Evolutionary conservation across 2,797 vertebrate species (phyloP).

Genomic region (Thamnophis elegans): DNA sequence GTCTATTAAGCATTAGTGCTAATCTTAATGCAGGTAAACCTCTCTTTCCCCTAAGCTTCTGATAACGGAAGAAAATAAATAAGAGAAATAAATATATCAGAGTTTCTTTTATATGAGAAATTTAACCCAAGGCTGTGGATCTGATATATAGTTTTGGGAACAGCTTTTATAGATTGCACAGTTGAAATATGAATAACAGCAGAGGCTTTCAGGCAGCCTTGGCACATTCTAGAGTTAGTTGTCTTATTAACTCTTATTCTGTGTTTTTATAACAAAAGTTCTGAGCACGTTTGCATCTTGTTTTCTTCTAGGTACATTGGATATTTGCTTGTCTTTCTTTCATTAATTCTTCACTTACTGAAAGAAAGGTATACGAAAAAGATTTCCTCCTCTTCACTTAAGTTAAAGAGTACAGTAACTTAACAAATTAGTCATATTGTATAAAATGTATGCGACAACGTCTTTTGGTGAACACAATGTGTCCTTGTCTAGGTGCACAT

Average conservation of each 20-base stretch:
- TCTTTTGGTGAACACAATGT: constrained; percentile 85
- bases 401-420: constrained; percentile 57
- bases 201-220: constrained; percentile 29
- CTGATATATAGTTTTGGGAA: constrained; percentile 22
- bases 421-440: constrained; percentile 71
- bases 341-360: constrained; percentile 44
- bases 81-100: constrained; percentile 46
- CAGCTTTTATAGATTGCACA: constrained; percentile 19
- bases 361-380: neutral
- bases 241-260: constrained; percentile 9
- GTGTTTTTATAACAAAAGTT: constrained; percentile 20
- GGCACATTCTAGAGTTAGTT: constrained; percentile 25
- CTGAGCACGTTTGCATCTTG: constrained; percentile 27
- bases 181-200: constrained; percentile 34
- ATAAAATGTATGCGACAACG: constrained; percentile 71
- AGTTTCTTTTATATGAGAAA: constrained; percentile 51
- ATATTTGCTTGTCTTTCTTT: constrained; percentile 37
- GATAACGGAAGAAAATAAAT: constrained; percentile 38
- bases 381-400: constrained; percentile 41
- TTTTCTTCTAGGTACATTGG: constrained; percentile 5
- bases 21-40: constrained; percentile 55
- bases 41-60: constrained; percentile 47
- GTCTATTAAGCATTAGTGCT: constrained; percentile 72
- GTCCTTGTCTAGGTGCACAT: constrained; percentile 91
- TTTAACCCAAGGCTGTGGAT: constrained; percentile 39